These are phyloP conservation scores for Latrodectus elegans DNA, from an alignment of 2,888 invertebrate genomes.

Conservation along the genomic window DNA sequence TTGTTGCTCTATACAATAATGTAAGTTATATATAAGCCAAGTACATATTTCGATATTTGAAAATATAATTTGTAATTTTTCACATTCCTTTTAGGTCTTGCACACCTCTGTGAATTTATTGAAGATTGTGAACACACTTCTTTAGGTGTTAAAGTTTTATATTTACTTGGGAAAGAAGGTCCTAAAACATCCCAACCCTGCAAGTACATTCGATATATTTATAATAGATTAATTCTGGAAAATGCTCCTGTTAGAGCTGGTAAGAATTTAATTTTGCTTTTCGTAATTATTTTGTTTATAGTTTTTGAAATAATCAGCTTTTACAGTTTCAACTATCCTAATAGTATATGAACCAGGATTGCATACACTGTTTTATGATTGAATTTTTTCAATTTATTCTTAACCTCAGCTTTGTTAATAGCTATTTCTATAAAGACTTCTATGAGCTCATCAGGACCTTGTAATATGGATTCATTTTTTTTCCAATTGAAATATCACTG, in stretches of 20 bases:
- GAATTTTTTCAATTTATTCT: no score
- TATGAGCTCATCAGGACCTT: no score
- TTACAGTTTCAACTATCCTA: neutral
- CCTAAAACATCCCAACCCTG: constrained; percentile 96
- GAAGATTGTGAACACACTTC: constrained; percentile 99
- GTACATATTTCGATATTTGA: neutral
- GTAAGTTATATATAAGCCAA: neutral
- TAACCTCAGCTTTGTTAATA: no score
- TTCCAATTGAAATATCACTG: no score
- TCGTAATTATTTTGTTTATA: neutral
- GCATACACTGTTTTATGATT: no score
- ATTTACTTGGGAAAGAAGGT: constrained; percentile 96
- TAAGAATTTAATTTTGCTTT: constrained; percentile 65
- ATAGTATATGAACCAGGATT: no score
- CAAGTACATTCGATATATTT: constrained; percentile 81
- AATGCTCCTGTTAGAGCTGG: constrained; percentile 92
- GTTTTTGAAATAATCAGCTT: neutral
- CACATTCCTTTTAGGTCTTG: constrained; percentile 79
- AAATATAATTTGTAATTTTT: neutral
- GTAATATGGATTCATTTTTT: no score
- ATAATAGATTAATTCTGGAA: constrained; percentile 91
- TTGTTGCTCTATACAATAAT: neutral
- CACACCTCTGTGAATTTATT: constrained; percentile 98
- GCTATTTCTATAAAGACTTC: no score
- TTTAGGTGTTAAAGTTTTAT: constrained; percentile 95